phyloP scores from a whole-genome alignment of 2,888 invertebrate species.

The Caenorhabditis virilis region DNA sequence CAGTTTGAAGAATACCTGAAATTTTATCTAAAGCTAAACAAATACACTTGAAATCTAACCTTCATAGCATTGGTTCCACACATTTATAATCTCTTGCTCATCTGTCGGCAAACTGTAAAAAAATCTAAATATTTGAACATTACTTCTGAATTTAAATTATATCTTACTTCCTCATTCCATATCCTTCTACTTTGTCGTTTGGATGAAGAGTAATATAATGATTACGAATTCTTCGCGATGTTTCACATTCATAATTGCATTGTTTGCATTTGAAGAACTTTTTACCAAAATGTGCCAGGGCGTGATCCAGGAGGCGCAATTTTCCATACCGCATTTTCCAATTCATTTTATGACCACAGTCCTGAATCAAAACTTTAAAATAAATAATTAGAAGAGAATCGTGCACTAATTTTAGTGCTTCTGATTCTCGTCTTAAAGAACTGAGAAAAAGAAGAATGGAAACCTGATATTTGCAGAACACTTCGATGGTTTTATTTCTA shows the following conservation, averaged over 20 bases:
- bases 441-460: no score
- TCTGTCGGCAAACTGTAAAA: slow-evolving; percentile 1
- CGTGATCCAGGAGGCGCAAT: slow-evolving; percentile 19
- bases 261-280: slow-evolving; percentile 6
- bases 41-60: not conserved
- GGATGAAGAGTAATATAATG: slow-evolving; percentile 11
- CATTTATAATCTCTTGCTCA: not conserved
- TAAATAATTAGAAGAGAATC: no score
- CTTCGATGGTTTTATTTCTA: no score
- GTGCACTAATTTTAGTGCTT: no score
- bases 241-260: slow-evolving; percentile 4
- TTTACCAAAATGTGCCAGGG: slow-evolving; percentile 5
- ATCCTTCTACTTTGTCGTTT: not conserved
- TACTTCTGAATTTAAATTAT: not conserved
- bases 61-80: slow-evolving; percentile 14
- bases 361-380: not conserved
- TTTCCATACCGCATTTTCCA: slow-evolving; percentile 21
- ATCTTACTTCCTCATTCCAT: not conserved
- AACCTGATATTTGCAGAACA: no score
- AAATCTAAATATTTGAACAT: not conserved
- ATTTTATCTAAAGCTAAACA: not conserved
- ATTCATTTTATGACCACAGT: slow-evolving; percentile 5
- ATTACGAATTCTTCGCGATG: slow-evolving; percentile 8
- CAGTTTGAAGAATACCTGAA: not conserved
- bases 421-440: no score